Evolutionary conservation across 2,113 vertebrate genomes (phyloP).

Genomic region (Oostethus manadensis): DNA sequence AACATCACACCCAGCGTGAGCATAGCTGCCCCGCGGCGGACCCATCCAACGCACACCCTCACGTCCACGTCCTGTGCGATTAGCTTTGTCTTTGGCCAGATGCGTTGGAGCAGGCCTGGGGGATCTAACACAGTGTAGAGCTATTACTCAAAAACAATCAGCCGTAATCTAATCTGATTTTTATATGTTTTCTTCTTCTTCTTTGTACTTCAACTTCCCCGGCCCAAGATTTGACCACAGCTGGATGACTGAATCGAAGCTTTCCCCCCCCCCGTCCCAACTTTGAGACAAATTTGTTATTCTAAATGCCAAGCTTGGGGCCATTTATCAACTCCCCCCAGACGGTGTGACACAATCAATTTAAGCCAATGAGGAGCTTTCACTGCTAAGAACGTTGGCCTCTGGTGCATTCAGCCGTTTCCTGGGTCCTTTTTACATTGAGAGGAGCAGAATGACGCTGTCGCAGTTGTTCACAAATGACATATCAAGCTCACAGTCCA

Average conservation of each 20-base stretch:
- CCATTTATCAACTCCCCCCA: conserved; percentile 36
- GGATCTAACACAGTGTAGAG: conserved; percentile 50
- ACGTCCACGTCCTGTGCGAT: conserved; percentile 59
- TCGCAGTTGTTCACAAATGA: conserved; percentile 11
- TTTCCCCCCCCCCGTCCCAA: neutral
- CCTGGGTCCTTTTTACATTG: conserved; percentile 16
- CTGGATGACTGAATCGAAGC: conserved; percentile 14
- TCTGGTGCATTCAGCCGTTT: conserved; percentile 17
- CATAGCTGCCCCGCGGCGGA: conserved; percentile 49
- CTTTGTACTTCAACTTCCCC: conserved; percentile 36
- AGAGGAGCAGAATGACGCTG: conserved; percentile 12
- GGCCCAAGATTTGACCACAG: conserved; percentile 32
- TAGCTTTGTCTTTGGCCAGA: conserved; percentile 61
- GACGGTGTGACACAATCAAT: conserved; percentile 33
- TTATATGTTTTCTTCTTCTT: conserved; percentile 3
- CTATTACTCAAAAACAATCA: conserved; percentile 61
- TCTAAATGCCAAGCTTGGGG: conserved; percentile 36
- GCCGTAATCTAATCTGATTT: conserved; percentile 49
- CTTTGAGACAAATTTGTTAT: conserved; percentile 29
- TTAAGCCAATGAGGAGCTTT: conserved; percentile 28
- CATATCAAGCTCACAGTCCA: conserved; percentile 16
- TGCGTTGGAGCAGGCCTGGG: conserved; percentile 49
- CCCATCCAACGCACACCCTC: conserved; percentile 47
- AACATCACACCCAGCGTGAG: conserved; percentile 58
- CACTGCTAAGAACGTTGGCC: conserved; percentile 24